A percentile compares a stretch with the other conserved stretches of the same genome.
Evolutionary conservation across 2,797 vertebrate genomes (phyloP).

Genomic region (Sebastes melanostomus): DNA sequence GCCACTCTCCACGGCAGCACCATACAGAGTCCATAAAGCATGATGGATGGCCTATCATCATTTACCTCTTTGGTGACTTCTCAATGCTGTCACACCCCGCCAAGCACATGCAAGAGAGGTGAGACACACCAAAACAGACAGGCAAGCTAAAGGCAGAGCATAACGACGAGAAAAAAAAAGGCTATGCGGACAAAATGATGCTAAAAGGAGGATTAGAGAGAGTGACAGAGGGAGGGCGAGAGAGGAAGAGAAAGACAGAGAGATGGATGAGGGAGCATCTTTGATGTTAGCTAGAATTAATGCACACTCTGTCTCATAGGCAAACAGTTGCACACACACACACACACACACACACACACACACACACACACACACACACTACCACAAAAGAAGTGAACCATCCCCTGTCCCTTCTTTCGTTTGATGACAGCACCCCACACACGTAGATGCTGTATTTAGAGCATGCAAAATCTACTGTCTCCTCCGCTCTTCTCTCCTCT

Average conservation of each 20-base stretch:
- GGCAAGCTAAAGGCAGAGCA: conserved; percentile 51
- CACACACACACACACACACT: conserved; percentile 17
- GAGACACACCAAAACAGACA: conserved; percentile 68
- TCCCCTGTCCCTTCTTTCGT: conserved; percentile 64
- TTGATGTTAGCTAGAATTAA: conserved; percentile 73
- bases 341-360: conserved; percentile 26
- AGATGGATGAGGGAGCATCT: conserved; percentile 65
- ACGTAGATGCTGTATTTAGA: conserved; percentile 81
- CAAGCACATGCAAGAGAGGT: conserved; percentile 75
- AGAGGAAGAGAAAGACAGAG: conserved; percentile 44
- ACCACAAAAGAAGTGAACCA: conserved; percentile 56
- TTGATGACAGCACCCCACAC: conserved; percentile 75
- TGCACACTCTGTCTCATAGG: conserved; percentile 37
- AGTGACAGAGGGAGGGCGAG: conserved; percentile 39
- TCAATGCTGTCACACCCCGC: conserved; percentile 79
- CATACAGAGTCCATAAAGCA: conserved; percentile 81
- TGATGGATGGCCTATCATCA: conserved; percentile 82
- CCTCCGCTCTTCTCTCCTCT: conserved; percentile 70
- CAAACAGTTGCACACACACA: conserved; percentile 37
- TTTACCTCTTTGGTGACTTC: conserved; percentile 83
- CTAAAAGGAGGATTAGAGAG: conserved; percentile 66
- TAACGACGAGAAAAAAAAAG: conserved; percentile 30
- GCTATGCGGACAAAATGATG: conserved; percentile 67
- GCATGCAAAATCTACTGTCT: conserved; percentile 84
- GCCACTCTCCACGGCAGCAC: conserved; percentile 75